phyloP scores from a whole-genome alignment of 2,113 vertebrate species.

The Corvus hawaiiensis region DNA sequence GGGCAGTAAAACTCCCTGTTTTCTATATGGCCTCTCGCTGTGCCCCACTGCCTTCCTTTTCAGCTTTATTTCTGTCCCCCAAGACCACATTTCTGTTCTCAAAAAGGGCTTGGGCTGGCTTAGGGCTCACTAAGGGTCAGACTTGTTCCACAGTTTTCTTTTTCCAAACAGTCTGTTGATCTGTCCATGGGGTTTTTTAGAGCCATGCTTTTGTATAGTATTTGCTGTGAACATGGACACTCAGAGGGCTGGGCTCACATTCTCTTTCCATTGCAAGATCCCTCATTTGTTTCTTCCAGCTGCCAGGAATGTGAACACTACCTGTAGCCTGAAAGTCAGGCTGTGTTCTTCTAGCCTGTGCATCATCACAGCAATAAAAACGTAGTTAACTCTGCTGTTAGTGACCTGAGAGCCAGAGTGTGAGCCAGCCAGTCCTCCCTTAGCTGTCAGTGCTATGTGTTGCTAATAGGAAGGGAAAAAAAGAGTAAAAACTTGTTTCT shows the following conservation, averaged over 20 bases:
- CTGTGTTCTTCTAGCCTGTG: not conserved
- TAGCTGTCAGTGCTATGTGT: not conserved
- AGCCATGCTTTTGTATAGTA: not conserved
- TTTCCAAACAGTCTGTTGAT: not conserved
- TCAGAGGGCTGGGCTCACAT: not conserved
- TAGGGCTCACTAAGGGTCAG: not conserved
- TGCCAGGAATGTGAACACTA: not conserved
- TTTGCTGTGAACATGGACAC: not conserved
- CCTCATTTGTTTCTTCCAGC: not conserved
- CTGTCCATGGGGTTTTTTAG: not conserved
- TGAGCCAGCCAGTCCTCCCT: not conserved
- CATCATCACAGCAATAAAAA: not conserved
- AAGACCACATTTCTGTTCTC: not conserved
- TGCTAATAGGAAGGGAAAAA: not conserved
- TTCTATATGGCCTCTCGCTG: not conserved
- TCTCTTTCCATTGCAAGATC: not conserved
- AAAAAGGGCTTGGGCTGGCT: not conserved
- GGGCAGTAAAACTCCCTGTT: not conserved
- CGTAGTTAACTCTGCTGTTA: not conserved
- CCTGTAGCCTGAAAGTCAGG: not conserved
- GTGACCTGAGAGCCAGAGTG: not conserved
- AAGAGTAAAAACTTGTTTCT: slow-evolving; percentile 25
- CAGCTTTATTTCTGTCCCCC: not conserved
- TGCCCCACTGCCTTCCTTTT: not conserved
- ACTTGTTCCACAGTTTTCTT: not conserved